A percentile compares a stretch with the other conserved stretches of the same genome.
Evolutionary conservation across 1,140 invertebrate species (phyloP).

Genomic region (Anastrepha obliqua): DNA sequence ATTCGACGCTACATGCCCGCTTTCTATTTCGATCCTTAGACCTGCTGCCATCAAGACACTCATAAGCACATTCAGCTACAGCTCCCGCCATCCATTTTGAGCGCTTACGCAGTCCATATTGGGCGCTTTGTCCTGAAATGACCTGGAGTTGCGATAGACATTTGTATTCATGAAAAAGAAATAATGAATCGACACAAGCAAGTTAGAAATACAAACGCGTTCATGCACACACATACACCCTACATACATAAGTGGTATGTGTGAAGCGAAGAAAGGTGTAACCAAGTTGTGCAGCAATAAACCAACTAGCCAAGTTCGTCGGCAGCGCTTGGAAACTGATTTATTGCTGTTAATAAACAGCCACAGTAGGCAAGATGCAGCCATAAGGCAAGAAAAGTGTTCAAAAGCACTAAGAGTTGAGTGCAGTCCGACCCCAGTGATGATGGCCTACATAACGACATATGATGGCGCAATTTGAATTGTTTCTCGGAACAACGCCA

Average conservation of each 20-base stretch:
- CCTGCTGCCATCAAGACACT: no score
- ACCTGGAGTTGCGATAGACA: no score
- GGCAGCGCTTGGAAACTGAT: constrained; percentile 24
- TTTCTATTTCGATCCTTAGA: no score
- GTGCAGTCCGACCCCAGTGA: neutral
- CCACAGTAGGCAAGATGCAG: constrained; percentile 37
- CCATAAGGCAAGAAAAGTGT: neutral
- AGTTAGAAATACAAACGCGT: no score
- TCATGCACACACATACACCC: no score
- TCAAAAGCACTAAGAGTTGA: constrained; percentile 5
- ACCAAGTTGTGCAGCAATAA: constrained; percentile 23
- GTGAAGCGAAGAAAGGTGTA: constrained; percentile 30
- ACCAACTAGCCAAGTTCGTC: constrained; percentile 24
- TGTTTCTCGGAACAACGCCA: constrained; percentile 31
- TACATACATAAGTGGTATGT: neutral
- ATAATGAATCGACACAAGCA: no score
- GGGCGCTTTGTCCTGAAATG: no score
- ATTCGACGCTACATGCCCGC: no score
- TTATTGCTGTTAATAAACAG: constrained; percentile 46
- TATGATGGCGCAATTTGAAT: constrained; percentile 50
- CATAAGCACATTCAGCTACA: no score
- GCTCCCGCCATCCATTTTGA: no score
- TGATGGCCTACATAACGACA: constrained; percentile 16
- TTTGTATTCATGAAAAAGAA: no score
- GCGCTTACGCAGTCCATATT: no score